A percentile compares a stretch with the other conserved stretches of the same genome.
These are phyloP conservation scores for Grantiella picta DNA, from an alignment of 2,113 vertebrate genomes.

Conservation along the genomic window DNA sequence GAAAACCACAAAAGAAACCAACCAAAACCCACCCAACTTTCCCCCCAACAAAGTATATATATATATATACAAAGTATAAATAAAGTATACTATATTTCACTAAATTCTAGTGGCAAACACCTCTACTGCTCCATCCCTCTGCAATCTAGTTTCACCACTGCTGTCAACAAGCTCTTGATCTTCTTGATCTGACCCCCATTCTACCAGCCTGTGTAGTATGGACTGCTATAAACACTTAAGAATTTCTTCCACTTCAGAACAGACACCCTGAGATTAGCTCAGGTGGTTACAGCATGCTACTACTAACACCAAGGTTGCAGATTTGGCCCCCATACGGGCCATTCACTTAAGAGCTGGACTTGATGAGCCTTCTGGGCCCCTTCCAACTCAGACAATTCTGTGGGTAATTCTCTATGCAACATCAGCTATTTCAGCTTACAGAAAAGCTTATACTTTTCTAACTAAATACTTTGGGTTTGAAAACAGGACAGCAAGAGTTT, in stretches of 20 bases:
- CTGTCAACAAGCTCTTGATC: not conserved
- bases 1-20: not conserved
- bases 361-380: not conserved
- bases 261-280: not conserved
- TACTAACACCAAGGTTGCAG: rapidly evolving
- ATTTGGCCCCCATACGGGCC: not conserved
- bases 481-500: not conserved
- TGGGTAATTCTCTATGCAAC: not conserved
- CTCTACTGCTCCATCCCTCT: not conserved
- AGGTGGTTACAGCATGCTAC: not conserved
- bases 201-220: not conserved
- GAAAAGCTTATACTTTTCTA: not conserved
- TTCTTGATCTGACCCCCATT: not conserved
- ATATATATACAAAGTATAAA: no score
- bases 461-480: rapidly evolving
- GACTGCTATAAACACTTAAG: not conserved
- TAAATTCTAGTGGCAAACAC: not conserved
- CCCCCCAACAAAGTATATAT: not conserved
- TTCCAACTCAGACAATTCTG: not conserved
- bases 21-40: not conserved
- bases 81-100: not conserved
- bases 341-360: not conserved
- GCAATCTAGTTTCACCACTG: not conserved
- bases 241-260: not conserved
- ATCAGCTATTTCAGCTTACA: not conserved